Evolutionary conservation across 2,113 vertebrate genomes (phyloP), one percentile per base, ranked within the genome.

Genomic region (Campylomormyrus tamandua): DNA sequence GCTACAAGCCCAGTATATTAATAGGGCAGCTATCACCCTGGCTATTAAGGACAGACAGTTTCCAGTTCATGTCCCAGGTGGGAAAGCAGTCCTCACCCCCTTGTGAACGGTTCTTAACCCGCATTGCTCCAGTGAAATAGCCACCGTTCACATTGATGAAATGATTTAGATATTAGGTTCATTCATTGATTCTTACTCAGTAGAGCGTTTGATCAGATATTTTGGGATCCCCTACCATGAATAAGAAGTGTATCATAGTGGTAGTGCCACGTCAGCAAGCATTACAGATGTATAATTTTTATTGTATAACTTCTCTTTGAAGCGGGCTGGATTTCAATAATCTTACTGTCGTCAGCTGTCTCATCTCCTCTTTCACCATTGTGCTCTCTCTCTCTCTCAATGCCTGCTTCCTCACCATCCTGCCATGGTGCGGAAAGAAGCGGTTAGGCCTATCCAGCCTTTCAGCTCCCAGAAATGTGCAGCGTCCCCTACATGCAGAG

Each of bases 1-100:
- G 74, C 39, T 42, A 80, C 74, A 80, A 80, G 74, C 74, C 74
- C 35, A 80, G 74, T 35, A 80, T 80, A 80, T 80, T 80, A 80
- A 80, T 80, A 80, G 74, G 35, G 5, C 35, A 42, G 17, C 35
- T 42, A 39, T 42, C 74, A 80, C 35, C 74, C 27, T 80, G 35
- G 74, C 35, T 80, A 80, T 80, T 42, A 80, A 80, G 74, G 35
- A 80, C 74, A 80, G 35, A 35, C 74, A 80, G 35, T 80, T 80
- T 80, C 74, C 74, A 80, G 74, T 42, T 80, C 74, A 80, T 80
- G 74, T 80, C 74, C 31, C 74, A 42, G 35, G 74, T 19, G 74
- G 35, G 74, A 80, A 80, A 5, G 13, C 74, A 80, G 35, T 11
- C 74, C 1, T 80, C 35, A 42, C 74, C 74, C 74, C 74, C n/a